Evolutionary conservation across 1,140 invertebrate genomes (phyloP), one percentile per base, ranked within the genome.

Genomic region (Drosophila novamexicana): DNA sequence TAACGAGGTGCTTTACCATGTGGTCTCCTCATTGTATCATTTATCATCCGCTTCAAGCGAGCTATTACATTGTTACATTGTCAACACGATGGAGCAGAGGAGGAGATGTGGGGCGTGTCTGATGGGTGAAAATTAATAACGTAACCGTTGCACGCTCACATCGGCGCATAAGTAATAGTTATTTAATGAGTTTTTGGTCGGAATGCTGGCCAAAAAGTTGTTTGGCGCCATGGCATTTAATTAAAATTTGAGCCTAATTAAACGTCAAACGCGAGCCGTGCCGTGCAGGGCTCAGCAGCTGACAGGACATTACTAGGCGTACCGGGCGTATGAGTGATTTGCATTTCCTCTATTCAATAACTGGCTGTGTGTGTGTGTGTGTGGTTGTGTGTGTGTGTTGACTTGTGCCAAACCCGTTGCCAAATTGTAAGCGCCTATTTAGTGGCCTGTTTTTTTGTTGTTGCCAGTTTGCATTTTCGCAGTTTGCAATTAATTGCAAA

Each of bases 191-290:
- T 79, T 78, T 81, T 77, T 70, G 68, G 66, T 70, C 44, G 57
- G 47, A 18, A 57, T 65, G 44, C 40, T 78, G 54, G 78, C 82
- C 74, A 67, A 80, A 79, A 84, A 84, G 58, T 73, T 81, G 56
- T 74, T 68, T 62, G 75, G 66, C 77, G 79, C 79, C 65, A 72
- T 57, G 75, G 58, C 72, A 82, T 86, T 88, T 86, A 88, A 86
- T 86, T 86, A 86, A 86, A 88, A 86, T 82, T 88, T 79, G 68
- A 69, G 66, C 69, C 79, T 83, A 86, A 86, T 86, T 86, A 88
- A 86, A 88, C 65, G 79, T 85, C 79, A 66, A 83, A 88, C 65
- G 56, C 47, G 53, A 66, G 58, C 32, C 54, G 50, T 56, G 64
- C 47, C 75, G 54, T 7, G 32, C n/a, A 9, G n/a, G 56, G 50